These are phyloP conservation scores for Ormyrus pomaceus DNA, from an alignment of 2,888 invertebrate genomes.

Conservation along the genomic window DNA sequence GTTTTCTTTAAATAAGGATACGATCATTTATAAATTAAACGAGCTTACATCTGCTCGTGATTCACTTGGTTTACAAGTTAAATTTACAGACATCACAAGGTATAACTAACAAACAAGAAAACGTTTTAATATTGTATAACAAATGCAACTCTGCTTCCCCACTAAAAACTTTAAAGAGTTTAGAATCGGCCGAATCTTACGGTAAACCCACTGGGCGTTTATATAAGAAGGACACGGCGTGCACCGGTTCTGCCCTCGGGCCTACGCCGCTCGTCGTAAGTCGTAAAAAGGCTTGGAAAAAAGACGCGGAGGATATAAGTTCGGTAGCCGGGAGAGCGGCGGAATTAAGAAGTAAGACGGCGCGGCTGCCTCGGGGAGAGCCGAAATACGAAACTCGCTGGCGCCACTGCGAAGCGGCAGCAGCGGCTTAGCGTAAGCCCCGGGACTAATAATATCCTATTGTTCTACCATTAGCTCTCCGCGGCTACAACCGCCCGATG, in stretches of 20 bases:
- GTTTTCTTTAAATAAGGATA: no score
- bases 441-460: constrained; percentile 72
- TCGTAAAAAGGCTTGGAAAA: constrained; percentile 38
- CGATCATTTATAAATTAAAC: no score
- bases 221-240: no score
- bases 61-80: no score
- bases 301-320: constrained; percentile 12
- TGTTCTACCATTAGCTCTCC: constrained; percentile 71
- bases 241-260: no score
- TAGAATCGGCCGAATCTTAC: no score
- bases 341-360: constrained; percentile 65
- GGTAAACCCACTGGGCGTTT: no score
- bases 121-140: not conserved
- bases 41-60: no score
- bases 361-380: constrained; percentile 53
- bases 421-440: constrained; percentile 60
- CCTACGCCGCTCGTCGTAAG: not conserved
- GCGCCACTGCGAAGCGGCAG: constrained; percentile 65
- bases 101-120: not conserved
- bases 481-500: not conserved
- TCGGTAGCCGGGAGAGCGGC: constrained; percentile 46
- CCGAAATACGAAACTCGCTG: constrained; percentile 73
- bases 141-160: no score
- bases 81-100: not conserved
- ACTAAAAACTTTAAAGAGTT: no score